Evolutionary conservation across 2,888 invertebrate species (phyloP).

Genomic region (Drosophila diplacantha): DNA sequence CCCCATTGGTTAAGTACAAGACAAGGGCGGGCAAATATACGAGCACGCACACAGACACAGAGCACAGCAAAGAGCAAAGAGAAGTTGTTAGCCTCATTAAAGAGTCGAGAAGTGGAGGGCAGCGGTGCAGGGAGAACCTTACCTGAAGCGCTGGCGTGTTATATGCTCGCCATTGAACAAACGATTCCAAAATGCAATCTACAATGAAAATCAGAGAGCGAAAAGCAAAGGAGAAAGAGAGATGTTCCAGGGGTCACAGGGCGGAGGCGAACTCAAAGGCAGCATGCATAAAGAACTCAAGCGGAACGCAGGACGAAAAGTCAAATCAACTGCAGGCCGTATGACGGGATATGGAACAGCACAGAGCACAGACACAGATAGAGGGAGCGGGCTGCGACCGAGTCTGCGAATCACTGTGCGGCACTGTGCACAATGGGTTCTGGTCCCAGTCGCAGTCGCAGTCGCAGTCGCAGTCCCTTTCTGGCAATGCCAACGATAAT

Average conservation of each 20-base stretch:
- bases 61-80: constrained; percentile 17
- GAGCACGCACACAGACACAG: constrained; percentile 12
- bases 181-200: constrained; percentile 83
- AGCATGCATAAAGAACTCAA: constrained; percentile 50
- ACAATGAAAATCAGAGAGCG: constrained; percentile 77
- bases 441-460: neutral
- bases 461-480: neutral
- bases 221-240: constrained; percentile 17
- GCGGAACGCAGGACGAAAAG: constrained; percentile 34
- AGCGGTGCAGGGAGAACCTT: constrained; percentile 62
- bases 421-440: constrained; percentile 19
- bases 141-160: constrained; percentile 80
- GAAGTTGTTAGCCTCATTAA: constrained; percentile 47
- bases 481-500: constrained; percentile 29
- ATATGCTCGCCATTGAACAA: constrained; percentile 78
- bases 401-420: constrained; percentile 13
- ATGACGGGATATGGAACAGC: constrained; percentile 12
- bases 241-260: constrained; percentile 16
- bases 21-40: constrained; percentile 57
- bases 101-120: constrained; percentile 29
- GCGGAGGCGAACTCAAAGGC: constrained; percentile 26
- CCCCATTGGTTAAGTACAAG: constrained; percentile 60
- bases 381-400: constrained; percentile 16
- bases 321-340: constrained; percentile 43
- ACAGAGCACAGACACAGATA: constrained; percentile 2